Conservation (phyloP, 2,113 vertebrate species). For the Nothocercus julius region DNA sequence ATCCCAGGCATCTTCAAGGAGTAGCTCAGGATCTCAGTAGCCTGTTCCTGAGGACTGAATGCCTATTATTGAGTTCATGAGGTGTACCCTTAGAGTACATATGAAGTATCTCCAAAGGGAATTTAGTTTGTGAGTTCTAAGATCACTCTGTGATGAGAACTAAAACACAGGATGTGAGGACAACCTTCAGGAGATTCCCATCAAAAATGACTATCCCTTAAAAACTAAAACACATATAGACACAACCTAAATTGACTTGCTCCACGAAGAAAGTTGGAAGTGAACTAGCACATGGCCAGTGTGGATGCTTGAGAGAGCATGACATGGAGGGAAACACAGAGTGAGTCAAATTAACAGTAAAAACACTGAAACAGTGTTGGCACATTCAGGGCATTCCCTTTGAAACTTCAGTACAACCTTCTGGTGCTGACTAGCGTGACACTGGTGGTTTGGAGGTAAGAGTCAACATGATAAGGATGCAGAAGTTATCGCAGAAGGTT, state of each 20-base stretch:
- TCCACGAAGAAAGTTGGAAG: not conserved
- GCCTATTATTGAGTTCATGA: not conserved
- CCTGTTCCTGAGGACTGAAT: not conserved
- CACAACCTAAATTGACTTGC: not conserved
- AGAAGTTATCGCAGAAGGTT: not conserved
- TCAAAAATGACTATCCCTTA: not conserved
- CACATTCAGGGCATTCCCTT: not conserved
- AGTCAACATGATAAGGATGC: not conserved
- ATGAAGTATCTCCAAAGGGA: not conserved
- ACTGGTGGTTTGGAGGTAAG: not conserved
- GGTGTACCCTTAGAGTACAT: not conserved
- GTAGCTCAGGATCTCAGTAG: not conserved
- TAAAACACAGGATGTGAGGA: not conserved
- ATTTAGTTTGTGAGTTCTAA: not conserved
- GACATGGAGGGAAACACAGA: not conserved
- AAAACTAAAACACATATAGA: not conserved
- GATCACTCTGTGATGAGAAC: not conserved
- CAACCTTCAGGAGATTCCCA: accelerated
- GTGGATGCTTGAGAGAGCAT: not conserved
- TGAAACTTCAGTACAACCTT: not conserved
- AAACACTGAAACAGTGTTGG: not conserved
- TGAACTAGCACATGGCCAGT: not conserved
- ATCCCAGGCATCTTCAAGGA: not conserved
- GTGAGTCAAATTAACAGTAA: not conserved
- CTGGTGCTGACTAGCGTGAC: not conserved